Evolutionary conservation across 2,113 vertebrate genomes (phyloP).

Genomic region (Ameiurus melas): DNA sequence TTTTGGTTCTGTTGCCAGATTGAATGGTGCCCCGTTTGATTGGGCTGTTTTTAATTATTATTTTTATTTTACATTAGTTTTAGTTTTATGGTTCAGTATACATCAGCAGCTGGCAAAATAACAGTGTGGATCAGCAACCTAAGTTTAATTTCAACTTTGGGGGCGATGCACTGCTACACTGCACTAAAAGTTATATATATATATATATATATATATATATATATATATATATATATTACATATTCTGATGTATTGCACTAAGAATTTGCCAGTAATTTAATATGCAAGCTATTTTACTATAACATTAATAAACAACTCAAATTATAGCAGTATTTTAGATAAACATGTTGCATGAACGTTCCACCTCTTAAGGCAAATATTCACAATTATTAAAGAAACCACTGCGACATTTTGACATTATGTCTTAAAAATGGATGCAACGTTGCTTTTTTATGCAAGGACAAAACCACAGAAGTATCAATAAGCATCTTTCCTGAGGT

Average conservation of each 20-base stretch:
- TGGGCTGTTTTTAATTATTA: not conserved
- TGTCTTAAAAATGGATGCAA: not conserved
- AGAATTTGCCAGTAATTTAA: not conserved
- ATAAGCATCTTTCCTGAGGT: not conserved
- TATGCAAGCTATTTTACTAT: not conserved
- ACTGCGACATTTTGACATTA: not conserved
- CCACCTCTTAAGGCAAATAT: not conserved
- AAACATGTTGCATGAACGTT: not conserved
- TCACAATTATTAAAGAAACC: not conserved
- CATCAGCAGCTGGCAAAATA: slow-evolving; percentile 10
- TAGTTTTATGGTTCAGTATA: not conserved
- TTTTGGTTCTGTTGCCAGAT: not conserved
- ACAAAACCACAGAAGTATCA: not conserved
- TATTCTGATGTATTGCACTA: not conserved
- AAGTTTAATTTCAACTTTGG: slow-evolving; percentile 4
- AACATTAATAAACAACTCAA: not conserved
- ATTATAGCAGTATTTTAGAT: not conserved
- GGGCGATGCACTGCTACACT: not conserved
- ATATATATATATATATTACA: no score
- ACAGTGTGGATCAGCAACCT: not conserved
- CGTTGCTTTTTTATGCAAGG: not conserved
- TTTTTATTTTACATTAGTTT: not conserved
- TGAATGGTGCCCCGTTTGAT: not conserved
- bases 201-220: no score
- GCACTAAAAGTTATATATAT: no score